Base-by-base conservation (phyloP, 1,140 invertebrate genomes). In the Zaprionus nigranus region DNA sequence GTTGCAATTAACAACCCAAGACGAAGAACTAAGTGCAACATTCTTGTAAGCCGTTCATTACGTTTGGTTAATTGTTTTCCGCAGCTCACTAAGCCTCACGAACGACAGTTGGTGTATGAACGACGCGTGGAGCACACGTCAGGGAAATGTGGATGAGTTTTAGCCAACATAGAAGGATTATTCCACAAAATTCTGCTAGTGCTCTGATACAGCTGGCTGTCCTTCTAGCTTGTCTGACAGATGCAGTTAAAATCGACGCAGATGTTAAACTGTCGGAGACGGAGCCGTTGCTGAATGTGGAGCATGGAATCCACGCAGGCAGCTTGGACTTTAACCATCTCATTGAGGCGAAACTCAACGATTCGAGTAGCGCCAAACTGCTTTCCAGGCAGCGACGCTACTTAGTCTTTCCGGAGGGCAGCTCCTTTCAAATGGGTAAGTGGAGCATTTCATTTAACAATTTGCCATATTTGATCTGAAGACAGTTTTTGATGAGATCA, bases 391-490 rank as follows among this genome's bases (percentile, higher is more conserved):
- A 94, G 78, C 96, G 95, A 83, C 94, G 96, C 71, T 97, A 96
- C 93, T 93, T 97, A 53, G 94, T 96, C 71, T 97, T 97, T 93
- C 96, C 96, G 2, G 96, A 96, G 93, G 96, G 96, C 58, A 96
- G 96, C 77, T 96, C 96, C 64, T 94, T 96, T 76, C 95, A 95
- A 93, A 93, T 96, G 93, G 93, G 96, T 97, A 86, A 95, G 95
- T 93, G 13, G 11, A 34, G 57, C 51, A 49, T 28, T 15, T 22
- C 30, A 60, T 76, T 56, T 53, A 73, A 73, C 70, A 62, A 71
- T 54, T 51, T 71, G 69, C 38, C 36, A 67, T 65, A 73, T 58
- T 82, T 78, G 34, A 54, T 64, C 62, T 46, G n/a, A 3, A 3
- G n/a, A 49, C 22, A 92, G 91, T 92, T 58, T 92, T 78, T 71